These are phyloP conservation scores for Mesochorus sp. DNA, from an alignment of 2,888 invertebrate species.

Conservation along the genomic window DNA sequence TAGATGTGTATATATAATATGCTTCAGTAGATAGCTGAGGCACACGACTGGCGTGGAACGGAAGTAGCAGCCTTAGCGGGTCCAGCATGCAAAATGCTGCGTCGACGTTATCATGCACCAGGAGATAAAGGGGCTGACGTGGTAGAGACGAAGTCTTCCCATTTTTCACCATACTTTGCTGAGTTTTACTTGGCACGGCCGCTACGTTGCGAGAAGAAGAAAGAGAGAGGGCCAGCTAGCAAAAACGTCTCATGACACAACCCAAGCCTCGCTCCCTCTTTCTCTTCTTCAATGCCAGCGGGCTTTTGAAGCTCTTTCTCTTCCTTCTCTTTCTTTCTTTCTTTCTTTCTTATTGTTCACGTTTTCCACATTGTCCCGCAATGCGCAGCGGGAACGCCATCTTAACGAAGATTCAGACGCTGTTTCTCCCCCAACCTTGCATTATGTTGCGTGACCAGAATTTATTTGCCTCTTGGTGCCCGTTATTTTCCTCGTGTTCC, in stretches of 20 bases:
- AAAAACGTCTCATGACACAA: constrained; percentile 60
- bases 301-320: constrained; percentile 49
- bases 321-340: constrained; percentile 12
- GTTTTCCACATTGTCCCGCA: constrained; percentile 67
- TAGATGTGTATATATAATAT: constrained; percentile 3
- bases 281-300: constrained; percentile 44
- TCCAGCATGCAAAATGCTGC: constrained; percentile 80
- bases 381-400: constrained; percentile 65
- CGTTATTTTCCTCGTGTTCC: constrained; percentile 57
- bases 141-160: constrained; percentile 76
- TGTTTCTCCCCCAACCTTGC: constrained; percentile 70
- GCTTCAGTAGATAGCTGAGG: constrained; percentile 20
- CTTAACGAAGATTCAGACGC: constrained; percentile 76
- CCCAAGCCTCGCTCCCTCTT: constrained; percentile 28
- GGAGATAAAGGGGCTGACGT: constrained; percentile 79
- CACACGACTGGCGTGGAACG: constrained; percentile 32
- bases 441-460: constrained; percentile 77
- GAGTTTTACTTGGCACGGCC: constrained; percentile 79
- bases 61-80: constrained; percentile 68
- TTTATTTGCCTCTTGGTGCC: constrained; percentile 72
- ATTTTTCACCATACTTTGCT: constrained; percentile 77
- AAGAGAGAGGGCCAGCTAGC: constrained; percentile 35
- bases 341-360: constrained; percentile 64
- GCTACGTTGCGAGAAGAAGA: constrained; percentile 11
- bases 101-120: constrained; percentile 79